Evolutionary conservation across 2,888 invertebrate genomes (phyloP).

Genomic region (Tubulanus polymorphus): DNA sequence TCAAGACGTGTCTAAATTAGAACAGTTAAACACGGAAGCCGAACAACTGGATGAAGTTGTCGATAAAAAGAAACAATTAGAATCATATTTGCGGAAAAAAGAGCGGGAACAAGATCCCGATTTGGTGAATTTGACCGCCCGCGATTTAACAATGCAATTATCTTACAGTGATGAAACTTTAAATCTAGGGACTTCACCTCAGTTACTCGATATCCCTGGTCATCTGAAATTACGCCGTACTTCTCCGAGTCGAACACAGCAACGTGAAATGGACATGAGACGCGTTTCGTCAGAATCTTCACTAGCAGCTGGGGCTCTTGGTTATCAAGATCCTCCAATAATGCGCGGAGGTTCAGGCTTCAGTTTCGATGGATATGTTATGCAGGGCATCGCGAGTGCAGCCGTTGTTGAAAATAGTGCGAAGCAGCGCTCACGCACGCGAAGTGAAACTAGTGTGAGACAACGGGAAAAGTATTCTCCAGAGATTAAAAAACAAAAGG

Average conservation of each 20-base stretch:
- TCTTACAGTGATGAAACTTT: not conserved
- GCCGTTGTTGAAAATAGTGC: no score
- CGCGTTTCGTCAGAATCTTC: not conserved
- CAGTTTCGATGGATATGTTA: no score
- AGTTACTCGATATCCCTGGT: not conserved
- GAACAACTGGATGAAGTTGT: not conserved
- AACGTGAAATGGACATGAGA: not conserved
- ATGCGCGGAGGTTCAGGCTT: not conserved
- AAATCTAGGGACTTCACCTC: not conserved
- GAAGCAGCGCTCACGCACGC: not conserved
- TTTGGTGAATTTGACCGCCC: no score
- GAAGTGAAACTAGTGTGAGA: not conserved
- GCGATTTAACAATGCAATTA: no score
- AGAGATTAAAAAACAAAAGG: not conserved
- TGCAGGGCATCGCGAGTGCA: no score
- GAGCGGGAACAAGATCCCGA: no score
- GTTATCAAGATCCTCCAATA: not conserved
- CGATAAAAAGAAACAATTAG: not conserved
- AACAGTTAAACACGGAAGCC: no score
- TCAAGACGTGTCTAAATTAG: conserved; percentile 14
- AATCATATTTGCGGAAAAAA: not conserved
- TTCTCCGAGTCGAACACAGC: not conserved
- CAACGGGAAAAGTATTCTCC: not conserved
- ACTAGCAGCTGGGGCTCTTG: not conserved
- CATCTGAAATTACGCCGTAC: not conserved